These are phyloP conservation scores for Pentalonia nigronervosa DNA, from an alignment of 1,140 invertebrate genomes.

Conservation along the genomic window DNA sequence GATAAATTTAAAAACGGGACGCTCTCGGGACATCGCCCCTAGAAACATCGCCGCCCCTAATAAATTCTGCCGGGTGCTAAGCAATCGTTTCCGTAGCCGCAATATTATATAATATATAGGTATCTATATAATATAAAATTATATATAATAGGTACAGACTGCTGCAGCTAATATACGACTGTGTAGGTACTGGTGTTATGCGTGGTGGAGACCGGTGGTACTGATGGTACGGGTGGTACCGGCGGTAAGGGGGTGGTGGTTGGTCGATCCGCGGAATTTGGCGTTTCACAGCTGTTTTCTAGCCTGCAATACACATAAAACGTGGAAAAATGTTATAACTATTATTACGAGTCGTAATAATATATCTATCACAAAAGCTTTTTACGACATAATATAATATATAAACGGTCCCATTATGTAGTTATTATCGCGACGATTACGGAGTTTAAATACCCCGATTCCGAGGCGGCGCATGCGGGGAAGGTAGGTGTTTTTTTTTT, in stretches of 20 bases:
- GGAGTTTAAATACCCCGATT: conserved; percentile 1
- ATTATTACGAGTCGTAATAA: neutral
- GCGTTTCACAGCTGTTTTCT: conserved; percentile 16
- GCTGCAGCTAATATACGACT: neutral
- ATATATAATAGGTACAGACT: neutral
- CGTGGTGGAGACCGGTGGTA: neutral
- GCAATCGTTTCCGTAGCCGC: neutral
- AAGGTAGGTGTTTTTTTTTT: neutral
- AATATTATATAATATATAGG: neutral
- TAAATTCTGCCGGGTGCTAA: neutral
- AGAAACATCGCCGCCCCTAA: neutral
- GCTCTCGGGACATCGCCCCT: neutral
- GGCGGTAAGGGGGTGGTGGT: neutral
- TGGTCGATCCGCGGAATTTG: neutral
- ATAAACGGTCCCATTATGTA: neutral
- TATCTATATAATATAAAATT: no score
- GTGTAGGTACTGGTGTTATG: neutral
- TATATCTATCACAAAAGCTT: conserved; percentile 22
- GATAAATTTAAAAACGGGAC: neutral
- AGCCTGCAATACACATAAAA: neutral
- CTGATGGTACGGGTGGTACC: neutral
- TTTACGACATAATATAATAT: neutral
- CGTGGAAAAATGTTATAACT: neutral
- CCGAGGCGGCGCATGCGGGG: neutral
- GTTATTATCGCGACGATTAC: conserved; percentile 8